Evolutionary conservation across 2,113 vertebrate species (phyloP), one percentile per base, ranked within the genome.

Genomic region (Neotoma lepida): DNA sequence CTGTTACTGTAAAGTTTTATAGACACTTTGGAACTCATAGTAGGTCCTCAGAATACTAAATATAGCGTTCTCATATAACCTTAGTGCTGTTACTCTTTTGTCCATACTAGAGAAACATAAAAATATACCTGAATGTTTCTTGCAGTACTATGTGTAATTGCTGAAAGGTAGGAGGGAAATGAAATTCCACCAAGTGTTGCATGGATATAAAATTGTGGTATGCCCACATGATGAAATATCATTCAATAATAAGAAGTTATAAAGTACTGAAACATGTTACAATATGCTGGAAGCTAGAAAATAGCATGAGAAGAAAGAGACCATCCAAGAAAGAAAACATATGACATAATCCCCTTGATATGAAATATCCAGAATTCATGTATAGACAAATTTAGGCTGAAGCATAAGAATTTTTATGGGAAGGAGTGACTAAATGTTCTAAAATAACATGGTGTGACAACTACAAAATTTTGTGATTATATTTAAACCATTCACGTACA

Each of bases 21-120:
- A 88, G 12, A 12, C 18, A 28, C 4, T 30, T 90, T 77, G 28
- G 54, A 41, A 90, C 81, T 76, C 61, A 82, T 82, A 49, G 33
- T 12, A 85, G 3, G 81, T 84, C 22, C 10, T 78, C 33, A 89
- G 68, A 82, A 71, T 73, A 89, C 73, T 94, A 84, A 91, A 84
- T 24, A 68, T 49, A 61, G n/a, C 78, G 51, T 81, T 82, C 44
- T 15, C 20, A 35, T 88, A 91, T 68, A 58, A 61, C 8, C 13
- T 28, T 44, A 88, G 10, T 13, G 92, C 63, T 90, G 81, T 14
- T 30, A 92, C 13, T 84, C 56, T 30, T 54, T 56, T 82, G 7
- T 82, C 28, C n/a, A 78, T 61, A 46, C 20, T 61, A 61, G 66
- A 68, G 14, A 93, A 76, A 88, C 90, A 86, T 41, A 7, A 93